Evolutionary conservation across 2,113 vertebrate species (phyloP).

Genomic region (Copsychus sechellarum): DNA sequence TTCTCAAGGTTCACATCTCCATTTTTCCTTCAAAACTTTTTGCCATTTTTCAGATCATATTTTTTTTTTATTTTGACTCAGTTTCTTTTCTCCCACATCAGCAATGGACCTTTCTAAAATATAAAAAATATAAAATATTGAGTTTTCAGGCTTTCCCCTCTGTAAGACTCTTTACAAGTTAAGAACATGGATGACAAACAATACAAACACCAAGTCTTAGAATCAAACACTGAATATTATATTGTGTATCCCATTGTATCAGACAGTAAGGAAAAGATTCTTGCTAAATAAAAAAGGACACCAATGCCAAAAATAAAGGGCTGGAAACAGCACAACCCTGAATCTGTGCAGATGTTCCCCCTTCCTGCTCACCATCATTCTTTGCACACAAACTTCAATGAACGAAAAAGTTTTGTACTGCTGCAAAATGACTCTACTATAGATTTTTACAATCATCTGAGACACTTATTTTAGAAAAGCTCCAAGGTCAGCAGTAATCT

Average conservation of each 20-base stretch:
- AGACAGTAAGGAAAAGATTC: not conserved
- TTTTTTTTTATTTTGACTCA: not conserved
- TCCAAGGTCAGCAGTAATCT: slow-evolving; percentile 25
- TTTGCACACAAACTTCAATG: not conserved
- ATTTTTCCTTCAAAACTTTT: not conserved
- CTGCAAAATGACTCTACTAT: not conserved
- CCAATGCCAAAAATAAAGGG: not conserved
- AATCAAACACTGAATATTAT: not conserved
- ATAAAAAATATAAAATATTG: not conserved
- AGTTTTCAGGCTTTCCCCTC: not conserved
- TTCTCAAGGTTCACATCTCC: not conserved
- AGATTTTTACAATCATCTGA: not conserved
- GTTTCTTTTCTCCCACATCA: not conserved
- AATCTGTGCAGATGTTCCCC: not conserved
- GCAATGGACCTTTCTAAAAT: not conserved
- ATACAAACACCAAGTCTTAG: not conserved
- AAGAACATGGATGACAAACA: not conserved
- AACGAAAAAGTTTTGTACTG: not conserved
- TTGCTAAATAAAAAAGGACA: not conserved
- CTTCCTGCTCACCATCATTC: not conserved
- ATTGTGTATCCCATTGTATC: not conserved
- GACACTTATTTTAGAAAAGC: not conserved
- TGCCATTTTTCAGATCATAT: not conserved
- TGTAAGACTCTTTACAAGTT: not conserved
- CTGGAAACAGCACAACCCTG: not conserved